Base-by-base conservation (phyloP, 1,140 invertebrate genomes). In the Danaus plexippus region DNA sequence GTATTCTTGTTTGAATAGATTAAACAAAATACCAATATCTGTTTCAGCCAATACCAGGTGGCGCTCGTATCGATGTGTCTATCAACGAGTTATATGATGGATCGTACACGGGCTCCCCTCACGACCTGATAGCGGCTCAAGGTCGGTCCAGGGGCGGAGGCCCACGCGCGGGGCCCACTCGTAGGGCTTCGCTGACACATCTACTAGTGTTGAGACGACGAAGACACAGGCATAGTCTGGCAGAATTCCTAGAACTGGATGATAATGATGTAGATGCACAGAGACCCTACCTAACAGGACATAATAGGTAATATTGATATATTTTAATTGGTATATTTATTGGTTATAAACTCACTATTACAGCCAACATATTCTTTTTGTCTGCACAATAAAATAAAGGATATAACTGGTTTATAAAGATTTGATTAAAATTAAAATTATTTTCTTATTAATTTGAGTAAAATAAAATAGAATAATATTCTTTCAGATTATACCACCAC, bases 41-140 rank as follows among this genome's bases (percentile, higher is more conserved):
- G 47, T 9, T 47, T 61, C 80, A 92, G 93, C 94, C 91, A 63
- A 94, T 95, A 77, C 90, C 91, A 1, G 92, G 93, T 79, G 96
- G 95, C 59, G 94, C 95, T 45, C 88, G 95, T 64, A 96, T 99
- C 61, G 96, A 98, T 87, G 96, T 98, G 9, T 94, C 96, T 0
- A 95, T 98, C 57, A 98, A 98, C 85, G 96, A 98, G 75, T 88
- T 93, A 44, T 98, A 97, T 80, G 97, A 99, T 87, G 96, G 97
- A 0, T 97, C 96, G 0, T 98, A 98, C 79, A 92, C 94, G 11
- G 97, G 97, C n/a, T 96, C 95, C 55, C 96, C 96, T 1, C 95
- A 97, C 73, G 96, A 97, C 87, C 87, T 98, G 47, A 92, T 94
- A 77, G 93, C 90, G 59, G 94, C 90, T 61, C 87, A 89, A 12